Conservation (phyloP, 2,797 vertebrate genomes). For the Acrocephalus scirpaceus region DNA sequence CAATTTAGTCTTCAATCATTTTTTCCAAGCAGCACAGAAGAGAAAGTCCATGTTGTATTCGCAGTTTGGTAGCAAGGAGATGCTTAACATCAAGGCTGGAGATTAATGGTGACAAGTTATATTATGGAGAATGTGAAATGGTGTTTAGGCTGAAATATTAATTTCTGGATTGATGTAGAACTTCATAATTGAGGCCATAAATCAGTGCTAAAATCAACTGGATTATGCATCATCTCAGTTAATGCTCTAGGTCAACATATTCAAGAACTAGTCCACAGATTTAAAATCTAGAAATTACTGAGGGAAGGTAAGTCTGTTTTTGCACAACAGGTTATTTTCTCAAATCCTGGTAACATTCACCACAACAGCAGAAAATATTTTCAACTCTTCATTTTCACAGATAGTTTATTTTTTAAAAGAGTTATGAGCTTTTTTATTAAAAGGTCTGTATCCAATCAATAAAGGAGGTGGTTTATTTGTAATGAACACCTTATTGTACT, state of each 20-base stretch:
- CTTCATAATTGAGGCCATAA: slow-evolving; percentile 61
- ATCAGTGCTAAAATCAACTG: slow-evolving; percentile 22
- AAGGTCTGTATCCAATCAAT: background rate
- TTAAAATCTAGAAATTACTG: background rate
- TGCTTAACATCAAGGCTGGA: slow-evolving; percentile 63
- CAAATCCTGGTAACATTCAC: rapidly evolving
- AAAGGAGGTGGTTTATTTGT: background rate
- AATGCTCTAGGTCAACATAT: background rate
- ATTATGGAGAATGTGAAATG: slow-evolving; percentile 48
- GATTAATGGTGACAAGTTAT: slow-evolving; percentile 69
- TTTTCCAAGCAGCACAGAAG: slow-evolving; percentile 39
- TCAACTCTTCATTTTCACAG: background rate
- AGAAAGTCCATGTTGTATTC: slow-evolving; percentile 33
- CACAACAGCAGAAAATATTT: background rate
- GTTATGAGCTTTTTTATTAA: background rate
- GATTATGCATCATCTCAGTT: background rate
- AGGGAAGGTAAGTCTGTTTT: background rate
- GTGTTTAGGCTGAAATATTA: slow-evolving; percentile 67
- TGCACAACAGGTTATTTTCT: background rate
- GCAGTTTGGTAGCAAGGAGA: slow-evolving; percentile 56
- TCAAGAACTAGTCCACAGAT: background rate
- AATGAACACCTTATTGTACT: background rate
- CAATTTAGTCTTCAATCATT: slow-evolving; percentile 61
- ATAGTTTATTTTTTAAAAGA: background rate
- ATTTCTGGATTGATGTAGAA: slow-evolving; percentile 65